phyloP scores from a whole-genome alignment of 2,113 vertebrate species.

The Pandion haliaetus region DNA sequence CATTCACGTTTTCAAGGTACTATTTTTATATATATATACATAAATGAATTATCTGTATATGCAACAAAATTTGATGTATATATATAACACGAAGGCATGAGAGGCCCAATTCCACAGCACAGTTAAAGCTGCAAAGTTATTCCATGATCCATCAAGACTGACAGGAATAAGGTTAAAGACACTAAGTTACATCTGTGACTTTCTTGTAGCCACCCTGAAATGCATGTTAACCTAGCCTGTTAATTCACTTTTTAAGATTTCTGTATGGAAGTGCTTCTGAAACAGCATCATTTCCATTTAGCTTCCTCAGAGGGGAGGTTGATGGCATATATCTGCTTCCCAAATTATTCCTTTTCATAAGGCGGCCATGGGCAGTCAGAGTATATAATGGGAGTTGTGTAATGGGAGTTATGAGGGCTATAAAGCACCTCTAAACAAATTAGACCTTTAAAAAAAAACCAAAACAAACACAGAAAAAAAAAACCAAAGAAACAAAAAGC shows the following conservation, averaged over 20 bases:
- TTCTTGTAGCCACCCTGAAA: neutral
- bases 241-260: neutral
- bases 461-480: neutral
- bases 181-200: neutral
- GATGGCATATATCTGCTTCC: neutral
- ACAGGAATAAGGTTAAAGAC: neutral
- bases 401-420: neutral
- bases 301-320: neutral
- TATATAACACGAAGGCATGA: neutral
- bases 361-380: neutral
- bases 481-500: neutral
- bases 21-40: neutral
- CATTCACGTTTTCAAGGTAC: neutral
- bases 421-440: conserved; percentile 27
- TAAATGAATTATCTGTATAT: neutral
- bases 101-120: neutral
- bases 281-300: neutral
- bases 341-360: conserved; percentile 15
- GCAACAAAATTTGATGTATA: neutral
- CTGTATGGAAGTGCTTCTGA: neutral
- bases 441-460: neutral
- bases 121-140: neutral
- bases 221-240: neutral
- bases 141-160: neutral
- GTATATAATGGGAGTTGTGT: neutral